A percentile compares a stretch with the other conserved stretches of the same genome.
Conservation (phyloP, 2,888 invertebrate genomes). For the Timandra comae region DNA sequence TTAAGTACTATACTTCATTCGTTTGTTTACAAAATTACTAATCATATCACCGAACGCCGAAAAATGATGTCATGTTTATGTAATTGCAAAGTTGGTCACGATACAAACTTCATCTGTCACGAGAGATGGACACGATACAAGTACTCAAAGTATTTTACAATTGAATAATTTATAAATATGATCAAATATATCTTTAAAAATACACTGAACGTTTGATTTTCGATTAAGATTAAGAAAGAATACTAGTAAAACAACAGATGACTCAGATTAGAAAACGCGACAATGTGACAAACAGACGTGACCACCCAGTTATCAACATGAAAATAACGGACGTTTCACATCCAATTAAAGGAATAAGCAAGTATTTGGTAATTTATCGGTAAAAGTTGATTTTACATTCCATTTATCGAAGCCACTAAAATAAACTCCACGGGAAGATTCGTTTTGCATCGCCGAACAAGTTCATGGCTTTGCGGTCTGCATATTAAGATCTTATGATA, state of each 20-base stretch:
- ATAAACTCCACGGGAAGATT: too few relatives aligned
- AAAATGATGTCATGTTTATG: constrained; percentile 51
- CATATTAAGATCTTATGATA: constrained; percentile 26
- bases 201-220: not conserved
- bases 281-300: constrained; percentile 30
- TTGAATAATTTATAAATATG: not conserved
- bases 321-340: constrained; percentile 16
- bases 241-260: constrained; percentile 3
- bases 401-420: constrained; percentile 4
- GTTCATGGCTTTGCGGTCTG: constrained; percentile 45
- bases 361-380: constrained; percentile 1
- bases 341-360: constrained; percentile 21
- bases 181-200: constrained; percentile 1
- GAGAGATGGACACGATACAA: too few relatives aligned
- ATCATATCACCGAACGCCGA: constrained; percentile 49
- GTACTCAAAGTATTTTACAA: too few relatives aligned
- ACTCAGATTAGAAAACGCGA: constrained; percentile 30
- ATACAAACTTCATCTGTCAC: constrained; percentile 1
- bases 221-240: too few relatives aligned
- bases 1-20: constrained; percentile 33
- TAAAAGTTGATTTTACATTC: constrained; percentile 6
- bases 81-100: constrained; percentile 16
- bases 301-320: constrained; percentile 24
- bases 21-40: constrained; percentile 66
- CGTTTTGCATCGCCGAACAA: constrained; percentile 29